phyloP scores from a whole-genome alignment of 2,113 vertebrate species.

The Anarrhichthys ocellatus region DNA sequence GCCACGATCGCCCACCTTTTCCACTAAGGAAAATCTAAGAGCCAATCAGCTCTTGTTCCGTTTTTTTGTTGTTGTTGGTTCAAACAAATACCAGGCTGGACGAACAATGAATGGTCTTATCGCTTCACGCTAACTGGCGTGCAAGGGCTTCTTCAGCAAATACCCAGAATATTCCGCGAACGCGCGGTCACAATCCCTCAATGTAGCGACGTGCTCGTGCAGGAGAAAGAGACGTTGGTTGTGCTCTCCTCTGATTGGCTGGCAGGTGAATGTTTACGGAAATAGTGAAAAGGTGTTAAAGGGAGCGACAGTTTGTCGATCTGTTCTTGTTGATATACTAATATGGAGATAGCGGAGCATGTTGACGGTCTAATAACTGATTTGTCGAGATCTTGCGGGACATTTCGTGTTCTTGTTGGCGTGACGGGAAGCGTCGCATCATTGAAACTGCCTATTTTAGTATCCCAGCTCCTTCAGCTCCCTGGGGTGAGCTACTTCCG shows the following conservation, averaged over 20 bases:
- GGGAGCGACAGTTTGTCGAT: accelerated
- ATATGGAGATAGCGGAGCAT: slow-evolving; percentile 63
- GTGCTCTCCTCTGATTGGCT: slow-evolving; percentile 49
- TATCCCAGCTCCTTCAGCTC: slow-evolving; percentile 85
- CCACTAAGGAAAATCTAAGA: no score
- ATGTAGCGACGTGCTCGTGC: slow-evolving; percentile 55
- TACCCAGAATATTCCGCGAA: slow-evolving; percentile 67
- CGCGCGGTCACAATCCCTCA: slow-evolving; percentile 38
- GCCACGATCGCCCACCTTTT: no score
- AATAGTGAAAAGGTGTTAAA: slow-evolving; percentile 25
- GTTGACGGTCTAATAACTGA: slow-evolving; percentile 19
- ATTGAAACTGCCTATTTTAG: slow-evolving; percentile 89
- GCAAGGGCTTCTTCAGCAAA: neutral
- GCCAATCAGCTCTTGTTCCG: no score
- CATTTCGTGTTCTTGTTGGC: slow-evolving; percentile 85
- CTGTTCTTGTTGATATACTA: neutral
- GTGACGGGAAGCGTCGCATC: slow-evolving; percentile 95
- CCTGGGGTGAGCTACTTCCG: slow-evolving; percentile 84
- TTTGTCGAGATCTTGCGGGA: slow-evolving; percentile 52
- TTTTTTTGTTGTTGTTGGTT: neutral
- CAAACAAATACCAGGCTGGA: neutral
- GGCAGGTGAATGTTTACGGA: slow-evolving; percentile 73
- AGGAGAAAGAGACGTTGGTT: neutral
- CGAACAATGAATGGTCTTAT: neutral
- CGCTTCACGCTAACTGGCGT: slow-evolving; percentile 24